phyloP scores from a whole-genome alignment of 2,797 vertebrate species.

The Vultur gryphus region DNA sequence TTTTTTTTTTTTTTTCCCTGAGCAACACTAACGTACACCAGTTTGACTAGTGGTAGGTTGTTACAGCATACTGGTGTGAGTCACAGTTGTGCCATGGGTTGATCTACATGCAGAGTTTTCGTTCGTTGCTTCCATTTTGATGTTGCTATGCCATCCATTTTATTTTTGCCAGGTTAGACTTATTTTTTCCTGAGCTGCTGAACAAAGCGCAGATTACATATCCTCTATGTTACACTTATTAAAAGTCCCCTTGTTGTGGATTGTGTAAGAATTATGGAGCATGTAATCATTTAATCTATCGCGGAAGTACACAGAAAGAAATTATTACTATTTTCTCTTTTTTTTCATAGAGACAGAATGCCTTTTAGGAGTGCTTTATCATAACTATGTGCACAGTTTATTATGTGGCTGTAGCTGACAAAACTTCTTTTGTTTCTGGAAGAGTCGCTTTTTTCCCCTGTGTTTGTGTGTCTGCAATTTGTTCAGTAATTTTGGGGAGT shows the following conservation, averaged over 20 bases:
- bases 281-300: not conserved
- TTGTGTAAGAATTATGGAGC: not conserved
- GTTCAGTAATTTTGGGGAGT: not conserved
- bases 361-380: conserved; percentile 16
- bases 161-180: not conserved
- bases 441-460: not conserved
- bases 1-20: not conserved
- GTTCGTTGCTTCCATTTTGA: not conserved
- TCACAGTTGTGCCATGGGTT: not conserved
- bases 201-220: not conserved
- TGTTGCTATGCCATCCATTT: not conserved
- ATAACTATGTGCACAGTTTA: not conserved
- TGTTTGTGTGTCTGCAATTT: not conserved
- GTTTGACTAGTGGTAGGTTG: not conserved
- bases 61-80: not conserved
- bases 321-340: not conserved
- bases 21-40: not conserved
- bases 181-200: not conserved
- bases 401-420: not conserved
- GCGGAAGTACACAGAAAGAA: not conserved
- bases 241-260: not conserved
- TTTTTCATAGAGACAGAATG: not conserved
- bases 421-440: not conserved
- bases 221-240: not conserved
- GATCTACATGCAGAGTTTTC: not conserved